phyloP scores from a whole-genome alignment of 92 coral and sea anemone genomes.

The Parazoanthus swiftii region DNA sequence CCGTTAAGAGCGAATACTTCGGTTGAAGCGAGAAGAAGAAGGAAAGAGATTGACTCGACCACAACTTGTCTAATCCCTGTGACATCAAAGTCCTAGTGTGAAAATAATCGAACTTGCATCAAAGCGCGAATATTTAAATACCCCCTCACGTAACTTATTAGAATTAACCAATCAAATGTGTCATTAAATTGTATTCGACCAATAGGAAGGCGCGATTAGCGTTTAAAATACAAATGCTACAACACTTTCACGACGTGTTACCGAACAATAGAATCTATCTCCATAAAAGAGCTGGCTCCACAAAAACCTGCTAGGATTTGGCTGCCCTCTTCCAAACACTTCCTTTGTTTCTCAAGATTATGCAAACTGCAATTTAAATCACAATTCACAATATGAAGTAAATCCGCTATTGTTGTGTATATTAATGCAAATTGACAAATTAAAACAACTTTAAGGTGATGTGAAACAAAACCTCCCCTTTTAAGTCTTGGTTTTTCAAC shows the following conservation, averaged over 20 bases:
- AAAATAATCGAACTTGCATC: slow-evolving; percentile 84
- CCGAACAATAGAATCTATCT: slow-evolving; percentile 31
- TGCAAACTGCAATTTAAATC: slow-evolving; percentile 42
- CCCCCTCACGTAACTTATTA: slow-evolving; percentile 96
- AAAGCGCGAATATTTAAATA: slow-evolving; percentile 98
- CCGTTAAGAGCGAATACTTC: slow-evolving; percentile 38
- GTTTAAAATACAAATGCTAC: slow-evolving; percentile 82
- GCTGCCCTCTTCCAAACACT: slow-evolving; percentile 35
- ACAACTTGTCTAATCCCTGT: slow-evolving; percentile 34
- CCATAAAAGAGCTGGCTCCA: slow-evolving; percentile 40
- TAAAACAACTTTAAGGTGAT: slow-evolving; percentile 32
- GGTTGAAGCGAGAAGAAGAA: slow-evolving; percentile 11
- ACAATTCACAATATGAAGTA: slow-evolving; percentile 21
- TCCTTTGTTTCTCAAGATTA: slow-evolving; percentile 44
- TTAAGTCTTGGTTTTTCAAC: background rate
- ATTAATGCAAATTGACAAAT: slow-evolving; percentile 43
- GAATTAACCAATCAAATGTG: slow-evolving; percentile 71
- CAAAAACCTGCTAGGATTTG: slow-evolving; percentile 35
- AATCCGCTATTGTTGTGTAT: slow-evolving; percentile 28
- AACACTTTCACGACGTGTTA: slow-evolving; percentile 30
- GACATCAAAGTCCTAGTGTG: slow-evolving; percentile 48
- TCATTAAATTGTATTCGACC: slow-evolving; percentile 43
- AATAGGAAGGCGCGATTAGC: slow-evolving; percentile 60
- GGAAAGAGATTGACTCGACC: background rate
- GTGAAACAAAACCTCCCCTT: slow-evolving; percentile 19